Evolutionary conservation across 2,113 vertebrate genomes (phyloP).

Genomic region (Pseudorasbora parva): DNA sequence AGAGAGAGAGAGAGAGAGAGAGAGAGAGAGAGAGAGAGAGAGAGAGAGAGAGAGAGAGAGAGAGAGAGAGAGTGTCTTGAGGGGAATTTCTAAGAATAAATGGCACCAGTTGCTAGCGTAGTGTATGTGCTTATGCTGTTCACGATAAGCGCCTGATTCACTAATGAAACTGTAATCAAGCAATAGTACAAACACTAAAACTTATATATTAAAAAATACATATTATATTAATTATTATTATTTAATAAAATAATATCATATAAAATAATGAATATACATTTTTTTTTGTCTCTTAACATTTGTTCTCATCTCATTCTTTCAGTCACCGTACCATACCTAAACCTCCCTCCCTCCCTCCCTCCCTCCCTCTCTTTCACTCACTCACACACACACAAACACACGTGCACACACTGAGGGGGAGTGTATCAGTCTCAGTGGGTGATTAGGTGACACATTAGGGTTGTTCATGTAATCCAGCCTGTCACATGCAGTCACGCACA

Average conservation of each 20-base stretch:
- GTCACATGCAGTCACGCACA: constrained; percentile 37
- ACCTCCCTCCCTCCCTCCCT: background rate
- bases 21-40: background rate
- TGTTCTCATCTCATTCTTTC: background rate
- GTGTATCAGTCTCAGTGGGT: constrained; percentile 29
- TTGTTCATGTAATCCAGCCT: constrained; percentile 23
- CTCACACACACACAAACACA: background rate
- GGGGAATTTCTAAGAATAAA: background rate
- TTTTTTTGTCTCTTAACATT: background rate
- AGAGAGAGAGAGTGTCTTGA: background rate
- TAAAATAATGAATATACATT: background rate
- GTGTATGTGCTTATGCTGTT: background rate
- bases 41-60: background rate
- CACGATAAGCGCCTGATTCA: background rate
- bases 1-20: background rate
- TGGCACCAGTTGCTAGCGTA: background rate
- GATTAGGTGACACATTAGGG: constrained; percentile 41
- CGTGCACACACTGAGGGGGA: background rate
- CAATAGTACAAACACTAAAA: background rate
- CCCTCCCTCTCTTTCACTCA: background rate
- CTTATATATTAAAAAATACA: too few relatives aligned
- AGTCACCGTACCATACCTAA: constrained; percentile 4
- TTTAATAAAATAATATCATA: too few relatives aligned
- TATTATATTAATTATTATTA: too few relatives aligned
- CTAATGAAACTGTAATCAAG: background rate